phyloP scores from a whole-genome alignment of 2,113 vertebrate species.

The Sylvia atricapilla region DNA sequence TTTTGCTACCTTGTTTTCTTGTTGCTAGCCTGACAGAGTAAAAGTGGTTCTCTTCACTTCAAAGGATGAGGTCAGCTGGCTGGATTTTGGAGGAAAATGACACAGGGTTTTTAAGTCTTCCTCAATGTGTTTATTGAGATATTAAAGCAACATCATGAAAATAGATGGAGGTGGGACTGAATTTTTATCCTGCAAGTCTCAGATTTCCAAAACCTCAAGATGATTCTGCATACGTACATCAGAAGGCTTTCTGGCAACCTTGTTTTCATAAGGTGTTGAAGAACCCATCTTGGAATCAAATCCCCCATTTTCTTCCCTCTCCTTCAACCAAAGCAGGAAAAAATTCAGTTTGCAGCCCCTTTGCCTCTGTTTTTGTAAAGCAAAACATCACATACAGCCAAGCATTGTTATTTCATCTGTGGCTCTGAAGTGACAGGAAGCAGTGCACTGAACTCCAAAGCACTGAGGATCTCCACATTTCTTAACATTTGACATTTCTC shows the following conservation, averaged over 20 bases:
- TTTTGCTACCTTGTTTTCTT: background rate
- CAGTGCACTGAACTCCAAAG: background rate
- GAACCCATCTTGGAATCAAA: background rate
- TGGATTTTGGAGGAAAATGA: background rate
- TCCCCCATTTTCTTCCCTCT: background rate
- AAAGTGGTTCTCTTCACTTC: background rate
- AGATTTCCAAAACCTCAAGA: background rate
- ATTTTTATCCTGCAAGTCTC: background rate
- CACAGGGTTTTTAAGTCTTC: background rate
- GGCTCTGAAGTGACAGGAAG: background rate
- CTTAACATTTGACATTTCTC: background rate
- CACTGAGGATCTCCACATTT: background rate
- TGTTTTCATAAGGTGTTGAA: background rate
- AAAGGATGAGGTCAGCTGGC: background rate
- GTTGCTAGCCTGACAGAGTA: background rate
- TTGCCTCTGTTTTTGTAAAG: background rate
- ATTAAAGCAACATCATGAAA: background rate
- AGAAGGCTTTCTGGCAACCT: background rate
- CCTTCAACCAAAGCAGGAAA: background rate
- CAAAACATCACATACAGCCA: background rate
- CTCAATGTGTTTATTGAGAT: background rate
- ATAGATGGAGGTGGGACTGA: background rate
- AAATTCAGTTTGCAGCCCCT: background rate
- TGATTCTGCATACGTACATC: background rate
- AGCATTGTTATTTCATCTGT: background rate